Evolutionary conservation across 2,797 vertebrate species (phyloP), one percentile per base, ranked within the genome.

Genomic region (Sebastes vulpes): DNA sequence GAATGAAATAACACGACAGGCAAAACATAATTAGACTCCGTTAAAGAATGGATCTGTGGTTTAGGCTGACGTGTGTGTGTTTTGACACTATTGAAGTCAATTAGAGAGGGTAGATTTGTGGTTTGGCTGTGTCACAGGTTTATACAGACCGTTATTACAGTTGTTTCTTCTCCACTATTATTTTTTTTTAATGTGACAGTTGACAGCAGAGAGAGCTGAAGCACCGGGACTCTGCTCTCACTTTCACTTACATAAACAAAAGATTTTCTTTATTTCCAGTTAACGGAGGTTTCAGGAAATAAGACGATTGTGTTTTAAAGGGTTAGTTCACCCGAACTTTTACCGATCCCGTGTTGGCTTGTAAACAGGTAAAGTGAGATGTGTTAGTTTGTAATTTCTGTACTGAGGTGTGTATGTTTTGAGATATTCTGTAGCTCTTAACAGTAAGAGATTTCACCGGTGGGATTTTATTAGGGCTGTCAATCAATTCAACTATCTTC

Each of bases 31-130:
- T 68, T 65, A 61, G 28, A 28, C 48, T 11, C 35, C 1, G 5
- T 50, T 26, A 64, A 63, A 10, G 16, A 18, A 64, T 4, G 29
- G 18, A 69, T 79, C 21, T 83, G 81, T 54, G 72, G 61, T 63
- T 77, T 7, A 48, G 18, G 6, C 25, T 48, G 42, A 59, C 7
- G 38, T 31, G 57, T 42, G 42, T 66, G 42, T 66, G 63, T 52
- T 57, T 9, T 29, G 56, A 57, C 14, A 57, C 26, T 4, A 18
- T 18, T 57, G 54, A 31, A 23, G 68, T 54, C 65, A 50, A 68
- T 80, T 65, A 50, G 26, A 28, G 35, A 38, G 56, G 21, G 46
- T 10, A 28, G 29, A 26, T 56, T 2, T 57, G 60, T 65, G 67
- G 60, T 71, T 63, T 61, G 57, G 32, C 32, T 28, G 38, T 6